Conservation (phyloP, 2,888 invertebrate genomes). For the Watsonalla cultraria region DNA sequence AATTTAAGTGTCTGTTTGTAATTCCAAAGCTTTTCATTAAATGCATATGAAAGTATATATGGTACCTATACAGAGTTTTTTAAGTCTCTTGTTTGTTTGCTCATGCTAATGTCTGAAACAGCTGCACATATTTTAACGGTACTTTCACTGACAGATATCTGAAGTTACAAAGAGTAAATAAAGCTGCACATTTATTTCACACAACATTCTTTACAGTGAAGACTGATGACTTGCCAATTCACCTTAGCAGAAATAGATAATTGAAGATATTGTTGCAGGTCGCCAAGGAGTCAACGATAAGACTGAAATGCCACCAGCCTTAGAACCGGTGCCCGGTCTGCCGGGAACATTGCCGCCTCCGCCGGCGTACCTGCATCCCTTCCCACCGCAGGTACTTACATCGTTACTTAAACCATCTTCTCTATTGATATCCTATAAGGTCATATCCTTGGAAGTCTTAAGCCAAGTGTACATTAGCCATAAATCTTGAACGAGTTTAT, state of each 20-base stretch:
- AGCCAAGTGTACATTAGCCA: too few relatives aligned
- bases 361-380: slow-evolving; percentile 71
- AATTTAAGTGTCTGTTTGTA: not conserved
- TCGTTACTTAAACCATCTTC: not conserved
- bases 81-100: not conserved
- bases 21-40: not conserved
- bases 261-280: slow-evolving; percentile 31
- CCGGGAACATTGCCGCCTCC: slow-evolving; percentile 80
- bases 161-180: too few relatives aligned
- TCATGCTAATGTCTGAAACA: too few relatives aligned
- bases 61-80: too few relatives aligned
- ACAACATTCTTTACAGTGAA: not conserved
- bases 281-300: slow-evolving; percentile 66
- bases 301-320: slow-evolving; percentile 44
- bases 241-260: too few relatives aligned
- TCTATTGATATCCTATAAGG: too few relatives aligned
- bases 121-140: too few relatives aligned
- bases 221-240: too few relatives aligned
- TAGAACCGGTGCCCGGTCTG: slow-evolving; percentile 79
- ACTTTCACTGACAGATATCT: too few relatives aligned
- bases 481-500: too few relatives aligned
- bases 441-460: too few relatives aligned
- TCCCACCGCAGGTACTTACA: slow-evolving; percentile 66
- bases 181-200: not conserved
- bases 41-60: too few relatives aligned